These are phyloP conservation scores for Galaxias olidus DNA, from an alignment of 2,797 vertebrate species.

Conservation along the genomic window DNA sequence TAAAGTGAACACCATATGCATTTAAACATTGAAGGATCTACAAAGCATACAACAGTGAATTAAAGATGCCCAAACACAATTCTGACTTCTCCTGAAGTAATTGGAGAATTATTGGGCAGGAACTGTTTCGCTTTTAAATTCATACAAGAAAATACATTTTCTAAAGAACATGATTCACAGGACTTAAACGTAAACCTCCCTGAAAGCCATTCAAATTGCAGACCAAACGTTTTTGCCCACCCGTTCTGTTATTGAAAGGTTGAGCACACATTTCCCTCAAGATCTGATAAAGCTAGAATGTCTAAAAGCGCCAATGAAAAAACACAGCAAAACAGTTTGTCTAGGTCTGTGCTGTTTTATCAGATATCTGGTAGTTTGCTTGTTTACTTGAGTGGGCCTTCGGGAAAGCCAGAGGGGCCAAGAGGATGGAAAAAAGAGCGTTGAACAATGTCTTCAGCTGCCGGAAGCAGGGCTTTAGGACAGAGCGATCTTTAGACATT, in stretches of 20 bases:
- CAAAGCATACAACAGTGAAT: neutral
- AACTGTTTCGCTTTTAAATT: no score
- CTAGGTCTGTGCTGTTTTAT: neutral
- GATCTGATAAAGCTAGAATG: conserved; percentile 10
- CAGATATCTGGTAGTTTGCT: conserved; percentile 1
- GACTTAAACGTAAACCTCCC: no score
- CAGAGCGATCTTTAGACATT: neutral
- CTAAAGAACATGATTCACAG: no score
- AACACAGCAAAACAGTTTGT: conserved; percentile 14
- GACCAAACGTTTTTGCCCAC: conserved; percentile 1
- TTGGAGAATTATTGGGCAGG: no score
- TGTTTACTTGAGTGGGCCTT: conserved; percentile 8
- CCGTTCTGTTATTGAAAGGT: conserved; percentile 6
- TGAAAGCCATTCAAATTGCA: neutral
- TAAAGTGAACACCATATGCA: no score
- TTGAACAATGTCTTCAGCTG: conserved; percentile 5
- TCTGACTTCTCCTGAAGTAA: no score
- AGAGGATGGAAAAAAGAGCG: conserved; percentile 1
- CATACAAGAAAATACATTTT: neutral
- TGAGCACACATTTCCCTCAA: conserved; percentile 14
- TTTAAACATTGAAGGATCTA: neutral
- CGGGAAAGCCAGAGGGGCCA: no score
- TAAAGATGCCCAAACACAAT: neutral
- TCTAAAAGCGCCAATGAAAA: conserved; percentile 12
- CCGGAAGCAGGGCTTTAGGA: conserved; percentile 5